Conservation (phyloP, 2,888 invertebrate genomes). For the Drosophila neonasuta region DNA sequence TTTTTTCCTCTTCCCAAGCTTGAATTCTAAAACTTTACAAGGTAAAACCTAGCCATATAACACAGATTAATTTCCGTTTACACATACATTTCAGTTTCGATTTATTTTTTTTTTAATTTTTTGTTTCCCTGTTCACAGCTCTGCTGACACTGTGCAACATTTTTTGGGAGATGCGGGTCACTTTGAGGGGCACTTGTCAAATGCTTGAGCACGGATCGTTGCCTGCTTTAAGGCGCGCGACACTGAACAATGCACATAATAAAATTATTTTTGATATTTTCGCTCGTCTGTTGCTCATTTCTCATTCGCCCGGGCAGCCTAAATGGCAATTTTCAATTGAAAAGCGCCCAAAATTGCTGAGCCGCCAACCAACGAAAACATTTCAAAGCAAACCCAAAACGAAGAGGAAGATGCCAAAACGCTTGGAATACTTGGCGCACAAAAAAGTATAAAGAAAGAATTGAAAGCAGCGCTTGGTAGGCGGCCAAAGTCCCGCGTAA, state of each 20-base stretch:
- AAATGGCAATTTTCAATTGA: slow-evolving; percentile 6
- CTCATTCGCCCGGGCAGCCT: slow-evolving; percentile 1
- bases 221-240: slow-evolving; percentile 24
- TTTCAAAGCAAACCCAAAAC: slow-evolving; percentile 26
- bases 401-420: slow-evolving; percentile 32
- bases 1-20: too few species aligned
- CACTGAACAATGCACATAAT: slow-evolving; percentile 29
- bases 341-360: slow-evolving; percentile 35
- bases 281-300: background rate
- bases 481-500: slow-evolving; percentile 20
- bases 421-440: slow-evolving; percentile 55
- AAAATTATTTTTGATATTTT: slow-evolving; percentile 50
- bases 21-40: too few species aligned
- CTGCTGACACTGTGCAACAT: slow-evolving; percentile 7
- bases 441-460: slow-evolving; percentile 23
- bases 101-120: background rate
- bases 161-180: slow-evolving; percentile 11
- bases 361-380: slow-evolving; percentile 20
- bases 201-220: slow-evolving; percentile 15
- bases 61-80: too few species aligned
- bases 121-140: background rate
- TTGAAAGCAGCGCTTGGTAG: slow-evolving; percentile 36
- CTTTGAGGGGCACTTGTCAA: slow-evolving; percentile 24
- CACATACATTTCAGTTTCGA: too few species aligned
- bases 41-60: too few species aligned